Percentiles rank a stretch among this genome's conserved stretches.
phyloP scores from a whole-genome alignment of 2,888 invertebrate species.

The Thecocarcelia acutangulata region DNA sequence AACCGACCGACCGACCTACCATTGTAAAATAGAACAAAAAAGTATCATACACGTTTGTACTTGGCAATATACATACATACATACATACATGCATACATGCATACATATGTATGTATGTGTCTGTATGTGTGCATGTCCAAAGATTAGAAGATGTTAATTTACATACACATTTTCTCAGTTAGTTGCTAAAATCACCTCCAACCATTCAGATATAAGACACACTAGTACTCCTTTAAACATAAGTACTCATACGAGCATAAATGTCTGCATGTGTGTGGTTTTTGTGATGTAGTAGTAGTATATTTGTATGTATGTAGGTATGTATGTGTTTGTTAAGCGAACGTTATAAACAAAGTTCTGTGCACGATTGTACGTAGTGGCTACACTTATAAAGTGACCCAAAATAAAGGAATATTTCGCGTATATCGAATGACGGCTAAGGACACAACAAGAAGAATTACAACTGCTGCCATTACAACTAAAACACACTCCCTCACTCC shows the following conservation, averaged over 20 bases:
- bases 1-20: constrained; percentile 18
- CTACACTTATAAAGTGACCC: constrained; percentile 45
- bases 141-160: constrained; percentile 63
- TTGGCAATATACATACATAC: too few relatives aligned
- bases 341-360: not conserved
- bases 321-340: constrained; percentile 24
- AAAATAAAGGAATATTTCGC: constrained; percentile 58
- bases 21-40: constrained; percentile 25
- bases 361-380: constrained; percentile 3
- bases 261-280: constrained; percentile 12
- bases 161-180: constrained; percentile 54
- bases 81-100: not conserved
- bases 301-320: constrained; percentile 2
- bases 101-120: too few relatives aligned
- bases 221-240: not conserved
- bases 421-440: constrained; percentile 61
- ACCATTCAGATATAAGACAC: constrained; percentile 35
- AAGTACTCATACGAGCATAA: constrained; percentile 4
- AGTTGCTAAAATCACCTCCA: constrained; percentile 59
- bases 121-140: not conserved
- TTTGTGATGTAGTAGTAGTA: not conserved
- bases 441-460: constrained; percentile 32
- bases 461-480: constrained; percentile 5
- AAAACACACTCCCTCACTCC: not conserved
- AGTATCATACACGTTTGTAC: not conserved